These are phyloP conservation scores for Scarus forsteni DNA, from an alignment of 2,797 vertebrate genomes.

Conservation along the genomic window DNA sequence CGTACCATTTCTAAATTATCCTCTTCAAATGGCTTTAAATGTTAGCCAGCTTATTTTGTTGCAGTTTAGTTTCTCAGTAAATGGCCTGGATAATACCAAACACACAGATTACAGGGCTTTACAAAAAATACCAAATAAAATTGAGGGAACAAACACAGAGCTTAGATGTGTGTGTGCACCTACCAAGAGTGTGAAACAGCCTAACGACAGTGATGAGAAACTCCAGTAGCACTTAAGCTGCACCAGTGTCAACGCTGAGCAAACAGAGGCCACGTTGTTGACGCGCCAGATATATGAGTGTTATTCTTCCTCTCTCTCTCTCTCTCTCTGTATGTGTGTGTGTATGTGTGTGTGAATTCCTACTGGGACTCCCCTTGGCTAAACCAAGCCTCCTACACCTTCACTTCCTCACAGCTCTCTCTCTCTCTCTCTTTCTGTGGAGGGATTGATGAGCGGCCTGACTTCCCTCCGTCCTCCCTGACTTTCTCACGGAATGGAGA, in stretches of 20 bases:
- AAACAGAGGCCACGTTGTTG: constrained; percentile 84
- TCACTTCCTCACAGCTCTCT: constrained; percentile 70
- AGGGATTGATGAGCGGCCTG: constrained; percentile 65
- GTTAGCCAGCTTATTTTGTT: neutral
- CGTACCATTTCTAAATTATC: neutral
- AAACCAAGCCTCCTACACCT: constrained; percentile 79
- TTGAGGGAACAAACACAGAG: constrained; percentile 12
- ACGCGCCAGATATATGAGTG: constrained; percentile 85
- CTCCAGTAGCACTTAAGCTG: constrained; percentile 71
- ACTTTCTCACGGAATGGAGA: constrained; percentile 66
- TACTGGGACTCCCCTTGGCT: constrained; percentile 79
- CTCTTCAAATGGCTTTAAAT: neutral
- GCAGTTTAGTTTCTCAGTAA: neutral
- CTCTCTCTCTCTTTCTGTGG: constrained; percentile 4
- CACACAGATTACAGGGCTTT: neutral
- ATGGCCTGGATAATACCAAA: constrained; percentile 6
- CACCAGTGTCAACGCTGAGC: constrained; percentile 76
- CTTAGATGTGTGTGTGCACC: neutral
- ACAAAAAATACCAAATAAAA: constrained; percentile 35
- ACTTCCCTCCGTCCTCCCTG: constrained; percentile 55
- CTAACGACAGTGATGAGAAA: constrained; percentile 51
- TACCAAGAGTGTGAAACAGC: neutral
- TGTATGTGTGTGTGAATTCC: constrained; percentile 66
- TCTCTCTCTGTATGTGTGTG: constrained; percentile 56
- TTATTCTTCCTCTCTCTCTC: constrained; percentile 85